These are phyloP conservation scores for Cryptocephalus moraei DNA, from an alignment of 2,888 invertebrate species.

Conservation along the genomic window DNA sequence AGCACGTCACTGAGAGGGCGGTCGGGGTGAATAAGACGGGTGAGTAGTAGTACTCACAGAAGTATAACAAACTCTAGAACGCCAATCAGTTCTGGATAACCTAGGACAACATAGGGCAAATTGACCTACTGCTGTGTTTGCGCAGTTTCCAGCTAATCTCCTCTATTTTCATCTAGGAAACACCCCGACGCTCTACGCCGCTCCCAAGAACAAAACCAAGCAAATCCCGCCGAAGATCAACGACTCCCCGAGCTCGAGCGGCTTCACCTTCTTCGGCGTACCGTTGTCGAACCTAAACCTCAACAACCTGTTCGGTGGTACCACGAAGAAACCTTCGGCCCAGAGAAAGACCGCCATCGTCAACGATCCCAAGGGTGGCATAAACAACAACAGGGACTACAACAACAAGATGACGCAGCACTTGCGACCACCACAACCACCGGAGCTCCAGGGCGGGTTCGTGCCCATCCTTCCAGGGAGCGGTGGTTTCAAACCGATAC, in stretches of 20 bases:
- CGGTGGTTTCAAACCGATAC: slow-evolving; percentile 64
- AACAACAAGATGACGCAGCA: slow-evolving; percentile 9
- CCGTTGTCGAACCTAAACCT: slow-evolving; percentile 66
- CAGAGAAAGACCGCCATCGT: slow-evolving; percentile 31
- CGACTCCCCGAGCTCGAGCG: slow-evolving; percentile 45
- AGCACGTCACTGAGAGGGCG: no score
- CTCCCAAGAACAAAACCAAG: slow-evolving; percentile 30
- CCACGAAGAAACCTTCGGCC: slow-evolving; percentile 21
- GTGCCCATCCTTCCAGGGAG: slow-evolving; percentile 62
- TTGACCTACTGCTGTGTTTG: no score
- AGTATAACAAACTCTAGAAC: no score
- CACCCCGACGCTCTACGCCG: slow-evolving; percentile 51
- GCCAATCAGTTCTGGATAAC: no score
- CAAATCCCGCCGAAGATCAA: slow-evolving; percentile 28
- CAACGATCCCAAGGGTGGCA: slow-evolving; percentile 17
- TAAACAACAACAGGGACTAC: neutral
- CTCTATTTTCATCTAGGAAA: no score
- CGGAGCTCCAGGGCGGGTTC: slow-evolving; percentile 68
- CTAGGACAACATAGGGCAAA: no score
- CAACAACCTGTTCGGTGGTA: slow-evolving; percentile 45
- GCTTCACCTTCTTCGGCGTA: slow-evolving; percentile 78
- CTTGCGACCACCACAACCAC: slow-evolving; percentile 36
- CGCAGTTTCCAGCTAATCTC: no score
- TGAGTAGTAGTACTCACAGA: no score
- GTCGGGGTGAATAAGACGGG: no score